Base-by-base conservation (phyloP, 2,888 invertebrate species). In the Acronicta leporina region DNA sequence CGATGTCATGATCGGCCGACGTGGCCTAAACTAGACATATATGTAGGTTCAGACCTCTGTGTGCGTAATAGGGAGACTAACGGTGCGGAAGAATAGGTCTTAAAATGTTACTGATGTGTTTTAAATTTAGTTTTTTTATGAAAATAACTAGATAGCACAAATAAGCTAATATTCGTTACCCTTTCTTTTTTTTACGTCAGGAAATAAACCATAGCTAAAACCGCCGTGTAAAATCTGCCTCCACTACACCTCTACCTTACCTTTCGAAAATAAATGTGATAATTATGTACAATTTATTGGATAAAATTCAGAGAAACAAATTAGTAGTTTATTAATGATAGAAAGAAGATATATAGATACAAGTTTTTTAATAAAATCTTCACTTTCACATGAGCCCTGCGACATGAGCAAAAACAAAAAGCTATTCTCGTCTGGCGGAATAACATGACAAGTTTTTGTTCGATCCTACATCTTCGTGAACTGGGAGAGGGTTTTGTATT, bases 51-150 rank as follows among this genome's bases (percentile, higher is more conserved):
- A 51, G 38, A 42, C 1, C 53, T 48, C 25, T 25, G 14, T 52
- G 40, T 54, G 35, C 16, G 27, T 48, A 64, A 50, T 50, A 53
- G 51, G 54, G 46, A 16, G 71, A 9, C 43, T 56, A 71, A 45
- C 50, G 71, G 53, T 65, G 56, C 50, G 60, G 60, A 65, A 69
- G 53, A 69, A 60, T 57, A 51, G 49, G 53, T 50, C 50, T 47
- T 70, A 68, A 58, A 70, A 56, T 57, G 46, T 64, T 1, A 30
- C 59, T 16, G 52, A 43, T 11, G 25, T 2, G 11, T 40, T 45
- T 5, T 4, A 5, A 51, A 55, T 25, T 14, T 10, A 0, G 0
- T 50, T 6, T 42, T 30, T 20, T 8, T 11, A 0, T 41, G 13
- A 7, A 13, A 11, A 30, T 38, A 38, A 38, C 38, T 38, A 38